These are phyloP conservation scores for Conger conger DNA, from an alignment of 2,113 vertebrate genomes.

Conservation along the genomic window DNA sequence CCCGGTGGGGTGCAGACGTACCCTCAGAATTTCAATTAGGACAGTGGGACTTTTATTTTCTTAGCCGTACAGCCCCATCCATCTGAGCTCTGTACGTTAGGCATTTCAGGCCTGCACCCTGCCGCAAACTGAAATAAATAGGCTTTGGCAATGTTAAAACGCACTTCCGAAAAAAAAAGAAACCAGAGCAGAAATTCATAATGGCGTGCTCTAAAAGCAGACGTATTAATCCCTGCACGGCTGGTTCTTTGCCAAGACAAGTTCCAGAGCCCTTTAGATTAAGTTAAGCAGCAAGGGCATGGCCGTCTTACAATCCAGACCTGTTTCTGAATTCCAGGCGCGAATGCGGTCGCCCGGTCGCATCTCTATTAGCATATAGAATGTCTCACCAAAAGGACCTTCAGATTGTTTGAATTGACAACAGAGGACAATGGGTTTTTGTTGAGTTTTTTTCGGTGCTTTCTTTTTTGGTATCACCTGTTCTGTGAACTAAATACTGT, in stretches of 20 bases:
- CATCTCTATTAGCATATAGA: neutral
- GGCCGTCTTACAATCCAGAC: neutral
- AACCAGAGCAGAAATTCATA: neutral
- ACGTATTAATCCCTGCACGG: neutral
- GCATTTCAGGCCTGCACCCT: neutral
- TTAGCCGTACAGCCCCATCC: neutral
- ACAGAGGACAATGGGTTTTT: constrained; percentile 4
- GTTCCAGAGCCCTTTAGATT: constrained; percentile 5
- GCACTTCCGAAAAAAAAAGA: neutral
- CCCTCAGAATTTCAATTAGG: constrained; percentile 28
- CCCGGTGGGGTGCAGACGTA: constrained; percentile 10
- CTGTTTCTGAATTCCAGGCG: neutral
- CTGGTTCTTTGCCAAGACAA: constrained; percentile 3
- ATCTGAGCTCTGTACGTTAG: neutral
- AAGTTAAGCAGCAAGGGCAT: constrained; percentile 4
- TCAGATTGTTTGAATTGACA: constrained; percentile 16
- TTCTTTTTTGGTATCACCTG: neutral
- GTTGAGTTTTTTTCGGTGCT: too few species aligned
- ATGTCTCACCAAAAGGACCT: constrained; percentile 7
- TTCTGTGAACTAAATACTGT: neutral
- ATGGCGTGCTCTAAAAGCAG: neutral
- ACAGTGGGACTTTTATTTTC: neutral
- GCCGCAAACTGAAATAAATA: neutral
- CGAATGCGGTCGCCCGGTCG: neutral
- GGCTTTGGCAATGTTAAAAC: neutral